phyloP scores from a whole-genome alignment of 2,888 invertebrate genomes.

The Ennomos quercinarius region DNA sequence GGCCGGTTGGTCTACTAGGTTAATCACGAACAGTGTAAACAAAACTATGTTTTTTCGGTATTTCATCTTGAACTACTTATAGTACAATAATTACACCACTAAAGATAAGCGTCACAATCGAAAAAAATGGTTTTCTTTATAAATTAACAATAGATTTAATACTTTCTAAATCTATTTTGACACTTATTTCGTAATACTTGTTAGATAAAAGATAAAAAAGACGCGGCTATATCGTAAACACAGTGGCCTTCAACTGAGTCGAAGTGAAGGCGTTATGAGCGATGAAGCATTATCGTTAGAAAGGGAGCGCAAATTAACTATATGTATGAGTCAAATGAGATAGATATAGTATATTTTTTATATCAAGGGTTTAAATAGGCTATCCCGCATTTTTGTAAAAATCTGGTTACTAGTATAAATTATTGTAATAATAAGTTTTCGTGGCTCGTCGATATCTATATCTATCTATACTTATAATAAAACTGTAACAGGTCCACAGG shows the following conservation, averaged over 20 bases:
- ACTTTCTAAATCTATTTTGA: neutral
- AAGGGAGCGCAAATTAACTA: conserved; percentile 5
- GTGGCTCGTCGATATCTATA: no score
- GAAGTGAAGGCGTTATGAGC: conserved; percentile 35
- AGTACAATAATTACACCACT: neutral
- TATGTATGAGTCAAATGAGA: conserved; percentile 2
- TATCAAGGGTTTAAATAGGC: no score
- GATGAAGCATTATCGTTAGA: neutral
- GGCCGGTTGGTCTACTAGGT: conserved; percentile 74
- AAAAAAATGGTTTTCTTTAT: no score
- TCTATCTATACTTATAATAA: no score
- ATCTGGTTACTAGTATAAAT: no score
- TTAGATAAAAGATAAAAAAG: conserved; percentile 3
- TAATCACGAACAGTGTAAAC: conserved; percentile 69
- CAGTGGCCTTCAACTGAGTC: conserved; percentile 47
- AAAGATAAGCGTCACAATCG: neutral
- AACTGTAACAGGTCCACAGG: no score
- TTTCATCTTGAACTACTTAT: conserved; percentile 58
- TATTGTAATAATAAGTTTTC: no score
- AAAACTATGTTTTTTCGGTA: conserved; percentile 62
- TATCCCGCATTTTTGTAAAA: no score
- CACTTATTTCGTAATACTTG: neutral
- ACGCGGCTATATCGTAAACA: conserved; percentile 46
- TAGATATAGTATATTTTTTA: neutral
- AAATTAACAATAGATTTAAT: neutral